Evolutionary conservation across 2,113 vertebrate genomes (phyloP).

Genomic region (Rhynchomys soricoides): DNA sequence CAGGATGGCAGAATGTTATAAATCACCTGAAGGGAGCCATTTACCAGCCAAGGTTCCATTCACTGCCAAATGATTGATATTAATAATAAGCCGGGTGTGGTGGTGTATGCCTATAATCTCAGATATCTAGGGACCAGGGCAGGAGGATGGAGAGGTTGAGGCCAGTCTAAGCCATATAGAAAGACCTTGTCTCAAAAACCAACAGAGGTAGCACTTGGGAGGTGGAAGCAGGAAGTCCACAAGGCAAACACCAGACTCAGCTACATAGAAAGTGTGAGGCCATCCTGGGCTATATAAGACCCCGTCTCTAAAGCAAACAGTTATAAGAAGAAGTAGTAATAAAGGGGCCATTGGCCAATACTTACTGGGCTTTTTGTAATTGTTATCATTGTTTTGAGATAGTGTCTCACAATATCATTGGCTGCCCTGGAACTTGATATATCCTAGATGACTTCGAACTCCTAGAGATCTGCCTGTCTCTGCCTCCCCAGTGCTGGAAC

Average conservation of each 20-base stretch:
- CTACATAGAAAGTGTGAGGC: not conserved
- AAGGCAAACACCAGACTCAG: not conserved
- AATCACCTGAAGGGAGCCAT: conserved; percentile 53
- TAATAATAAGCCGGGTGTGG: not conserved
- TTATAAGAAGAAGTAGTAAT: not conserved
- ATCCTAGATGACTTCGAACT: not conserved
- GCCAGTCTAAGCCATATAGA: not conserved
- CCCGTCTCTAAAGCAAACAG: not conserved
- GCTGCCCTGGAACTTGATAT: not conserved
- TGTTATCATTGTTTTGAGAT: not conserved
- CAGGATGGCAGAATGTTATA: not conserved
- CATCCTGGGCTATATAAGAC: not conserved
- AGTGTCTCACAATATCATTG: not conserved
- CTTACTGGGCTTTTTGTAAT: not conserved
- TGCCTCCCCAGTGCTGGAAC: not conserved
- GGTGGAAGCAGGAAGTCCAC: not conserved
- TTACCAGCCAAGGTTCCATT: not conserved
- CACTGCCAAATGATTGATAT: not conserved
- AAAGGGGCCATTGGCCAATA: not conserved
- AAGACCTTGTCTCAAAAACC: not conserved
- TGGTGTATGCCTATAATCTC: not conserved
- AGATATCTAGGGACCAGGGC: not conserved
- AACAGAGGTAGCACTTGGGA: not conserved
- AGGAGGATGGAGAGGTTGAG: not conserved
- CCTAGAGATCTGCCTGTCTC: not conserved